A percentile compares a stretch with the other conserved stretches of the same genome.
Conservation (phyloP, 2,113 vertebrate species). For the Oenanthe melanoleuca region DNA sequence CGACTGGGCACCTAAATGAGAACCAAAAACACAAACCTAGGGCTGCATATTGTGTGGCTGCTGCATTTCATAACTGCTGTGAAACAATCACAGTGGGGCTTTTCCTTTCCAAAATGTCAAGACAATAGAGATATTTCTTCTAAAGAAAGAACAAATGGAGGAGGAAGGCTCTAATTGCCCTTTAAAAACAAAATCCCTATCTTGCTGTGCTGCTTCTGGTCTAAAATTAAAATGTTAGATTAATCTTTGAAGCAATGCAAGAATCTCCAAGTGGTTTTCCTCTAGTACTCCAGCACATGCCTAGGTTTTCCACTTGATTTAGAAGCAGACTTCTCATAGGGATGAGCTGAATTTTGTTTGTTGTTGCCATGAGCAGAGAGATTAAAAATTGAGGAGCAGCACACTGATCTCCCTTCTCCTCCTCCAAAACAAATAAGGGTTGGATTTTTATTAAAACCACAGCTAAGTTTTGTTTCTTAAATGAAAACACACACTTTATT, state of each 20-base stretch:
- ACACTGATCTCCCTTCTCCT: not conserved
- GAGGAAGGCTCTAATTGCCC: slow-evolving; percentile 54
- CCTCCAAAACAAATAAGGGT: slow-evolving; percentile 35
- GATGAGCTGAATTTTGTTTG: not conserved
- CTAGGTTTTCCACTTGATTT: not conserved
- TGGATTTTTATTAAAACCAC: slow-evolving; percentile 54
- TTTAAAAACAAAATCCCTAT: slow-evolving; percentile 60
- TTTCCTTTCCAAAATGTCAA: slow-evolving; percentile 60
- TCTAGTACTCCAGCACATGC: not conserved
- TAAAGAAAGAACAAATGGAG: slow-evolving; percentile 58
- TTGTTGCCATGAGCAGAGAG: not conserved
- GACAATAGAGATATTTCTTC: slow-evolving; percentile 57
- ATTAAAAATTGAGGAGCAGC: not conserved
- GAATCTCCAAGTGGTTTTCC: slow-evolving; percentile 6
- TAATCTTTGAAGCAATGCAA: slow-evolving; percentile 46
- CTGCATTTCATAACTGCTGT: slow-evolving; percentile 42
- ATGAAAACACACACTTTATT: slow-evolving; percentile 34
- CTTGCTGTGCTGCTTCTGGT: slow-evolving; percentile 54
- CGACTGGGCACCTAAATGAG: not conserved
- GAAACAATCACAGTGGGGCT: slow-evolving; percentile 49
- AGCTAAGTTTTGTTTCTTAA: slow-evolving; percentile 29
- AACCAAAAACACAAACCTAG: not conserved
- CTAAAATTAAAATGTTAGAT: slow-evolving; percentile 44
- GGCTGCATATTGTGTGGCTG: slow-evolving; percentile 8
- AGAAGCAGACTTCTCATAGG: not conserved